Percentiles rank a stretch among this genome's conserved stretches.
These are phyloP conservation scores for Lobophora halterata DNA, from an alignment of 2,888 invertebrate genomes.

Conservation along the genomic window DNA sequence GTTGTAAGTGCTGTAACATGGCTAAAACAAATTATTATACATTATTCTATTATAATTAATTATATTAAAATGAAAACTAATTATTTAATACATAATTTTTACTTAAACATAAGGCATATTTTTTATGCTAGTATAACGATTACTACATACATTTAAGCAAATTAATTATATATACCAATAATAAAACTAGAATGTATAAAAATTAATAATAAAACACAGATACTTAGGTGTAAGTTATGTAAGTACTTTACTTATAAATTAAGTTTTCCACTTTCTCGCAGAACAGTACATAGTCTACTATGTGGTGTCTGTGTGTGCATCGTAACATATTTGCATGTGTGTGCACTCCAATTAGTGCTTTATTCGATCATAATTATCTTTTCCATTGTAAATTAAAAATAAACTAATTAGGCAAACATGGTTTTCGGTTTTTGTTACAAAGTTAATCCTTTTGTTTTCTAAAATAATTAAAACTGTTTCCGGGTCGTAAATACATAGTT, in stretches of 20 bases:
- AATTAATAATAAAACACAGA: too few species aligned
- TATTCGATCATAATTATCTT: conserved; percentile 29
- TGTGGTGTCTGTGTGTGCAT: conserved; percentile 15
- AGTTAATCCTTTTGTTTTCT: neutral
- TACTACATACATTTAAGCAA: too few species aligned
- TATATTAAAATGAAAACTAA: too few species aligned
- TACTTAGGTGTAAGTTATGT: neutral
- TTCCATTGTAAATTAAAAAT: conserved; percentile 29
- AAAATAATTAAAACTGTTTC: neutral
- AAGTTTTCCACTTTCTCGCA: conserved; percentile 4
- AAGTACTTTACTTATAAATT: neutral
- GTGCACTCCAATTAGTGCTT: conserved; percentile 25
- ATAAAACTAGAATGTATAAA: too few species aligned
- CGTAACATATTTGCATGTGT: conserved; percentile 17
- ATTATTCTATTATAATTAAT: too few species aligned
- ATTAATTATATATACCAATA: too few species aligned
- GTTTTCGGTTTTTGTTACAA: conserved; percentile 6
- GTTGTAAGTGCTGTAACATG: too few species aligned
- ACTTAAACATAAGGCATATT: too few species aligned
- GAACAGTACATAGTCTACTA: conserved; percentile 10
- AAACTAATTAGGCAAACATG: conserved; percentile 20
- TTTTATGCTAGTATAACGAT: too few species aligned
- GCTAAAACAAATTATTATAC: too few species aligned
- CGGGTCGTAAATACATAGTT: conserved; percentile 4
- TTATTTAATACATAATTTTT: too few species aligned